phyloP scores from a whole-genome alignment of 2,888 invertebrate genomes.

The Scaptomyza tumidula region DNA sequence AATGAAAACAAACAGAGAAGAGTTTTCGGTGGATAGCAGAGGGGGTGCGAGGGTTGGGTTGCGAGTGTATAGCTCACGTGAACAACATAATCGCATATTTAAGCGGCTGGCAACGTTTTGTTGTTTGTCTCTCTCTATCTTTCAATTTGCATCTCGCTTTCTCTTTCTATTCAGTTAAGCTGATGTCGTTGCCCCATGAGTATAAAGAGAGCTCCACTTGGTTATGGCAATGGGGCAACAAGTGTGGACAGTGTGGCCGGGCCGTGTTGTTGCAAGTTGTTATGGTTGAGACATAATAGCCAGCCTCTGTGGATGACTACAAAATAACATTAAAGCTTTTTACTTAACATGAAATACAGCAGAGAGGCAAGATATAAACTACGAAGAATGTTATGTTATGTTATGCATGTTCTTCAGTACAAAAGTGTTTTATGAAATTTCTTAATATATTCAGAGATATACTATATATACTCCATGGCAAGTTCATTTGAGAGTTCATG shows the following conservation, averaged over 20 bases:
- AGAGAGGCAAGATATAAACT: conserved; percentile 23
- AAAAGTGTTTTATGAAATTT: conserved; percentile 19
- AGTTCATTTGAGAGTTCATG: not conserved
- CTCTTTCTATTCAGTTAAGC: not conserved
- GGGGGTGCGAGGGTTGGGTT: not conserved
- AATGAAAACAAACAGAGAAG: conserved; percentile 21
- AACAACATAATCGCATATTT: conserved; percentile 65
- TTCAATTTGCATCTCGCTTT: not conserved
- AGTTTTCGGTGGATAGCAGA: not conserved
- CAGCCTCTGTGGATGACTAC: conserved; percentile 37
- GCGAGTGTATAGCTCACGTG: conserved; percentile 41
- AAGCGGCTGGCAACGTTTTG: conserved; percentile 55
- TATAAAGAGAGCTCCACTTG: not conserved
- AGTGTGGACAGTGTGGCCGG: conserved; percentile 48
- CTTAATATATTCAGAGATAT: conserved; percentile 1
- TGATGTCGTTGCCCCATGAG: conserved; percentile 39
- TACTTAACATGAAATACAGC: conserved; percentile 39
- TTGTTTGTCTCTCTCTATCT: not conserved
- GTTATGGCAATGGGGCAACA: conserved; percentile 54
- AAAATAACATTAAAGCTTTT: conserved; percentile 36
- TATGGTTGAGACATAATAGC: conserved; percentile 31
- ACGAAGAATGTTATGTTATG: conserved; percentile 3
- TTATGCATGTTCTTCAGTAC: not conserved
- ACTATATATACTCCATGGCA: too few species aligned
- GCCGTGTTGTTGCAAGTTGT: conserved; percentile 16